Evolutionary conservation across 2,797 vertebrate genomes (phyloP).

Genomic region (Malurus splendens): DNA sequence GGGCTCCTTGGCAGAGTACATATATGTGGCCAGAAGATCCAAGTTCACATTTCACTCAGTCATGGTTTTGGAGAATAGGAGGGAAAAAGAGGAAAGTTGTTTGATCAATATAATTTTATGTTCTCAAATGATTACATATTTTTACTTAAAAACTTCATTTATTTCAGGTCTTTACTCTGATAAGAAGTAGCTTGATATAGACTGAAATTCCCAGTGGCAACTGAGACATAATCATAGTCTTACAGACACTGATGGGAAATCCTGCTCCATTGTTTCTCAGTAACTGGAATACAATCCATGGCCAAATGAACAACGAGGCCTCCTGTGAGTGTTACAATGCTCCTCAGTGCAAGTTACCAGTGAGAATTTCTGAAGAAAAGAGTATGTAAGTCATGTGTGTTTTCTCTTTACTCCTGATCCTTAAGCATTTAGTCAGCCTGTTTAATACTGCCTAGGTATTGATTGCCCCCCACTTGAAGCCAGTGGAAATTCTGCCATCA

Average conservation of each 20-base stretch:
- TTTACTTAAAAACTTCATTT: conserved; percentile 17
- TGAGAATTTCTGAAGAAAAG: conserved; percentile 32
- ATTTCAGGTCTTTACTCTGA: conserved; percentile 15
- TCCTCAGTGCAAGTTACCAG: not conserved
- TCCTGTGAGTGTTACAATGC: not conserved
- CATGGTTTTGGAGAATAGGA: not conserved
- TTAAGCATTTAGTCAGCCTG: conserved; percentile 6
- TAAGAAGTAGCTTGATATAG: conserved; percentile 3
- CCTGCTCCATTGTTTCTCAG: not conserved
- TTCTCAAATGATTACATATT: conserved; percentile 11
- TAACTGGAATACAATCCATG: not conserved
- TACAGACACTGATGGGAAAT: not conserved
- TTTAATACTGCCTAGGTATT: not conserved
- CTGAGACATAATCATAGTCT: not conserved
- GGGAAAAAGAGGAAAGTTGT: not conserved
- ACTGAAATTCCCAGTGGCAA: not conserved
- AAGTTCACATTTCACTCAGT: conserved; percentile 8
- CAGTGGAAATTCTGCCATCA: not conserved
- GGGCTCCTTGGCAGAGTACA: not conserved
- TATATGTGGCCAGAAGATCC: not conserved
- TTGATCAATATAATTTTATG: not conserved
- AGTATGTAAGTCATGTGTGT: not conserved
- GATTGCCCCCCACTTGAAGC: not conserved
- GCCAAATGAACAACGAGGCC: conserved; percentile 15
- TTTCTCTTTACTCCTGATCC: not conserved